Evolutionary conservation across 2,113 vertebrate genomes (phyloP).

Genomic region (Otus sunia): DNA sequence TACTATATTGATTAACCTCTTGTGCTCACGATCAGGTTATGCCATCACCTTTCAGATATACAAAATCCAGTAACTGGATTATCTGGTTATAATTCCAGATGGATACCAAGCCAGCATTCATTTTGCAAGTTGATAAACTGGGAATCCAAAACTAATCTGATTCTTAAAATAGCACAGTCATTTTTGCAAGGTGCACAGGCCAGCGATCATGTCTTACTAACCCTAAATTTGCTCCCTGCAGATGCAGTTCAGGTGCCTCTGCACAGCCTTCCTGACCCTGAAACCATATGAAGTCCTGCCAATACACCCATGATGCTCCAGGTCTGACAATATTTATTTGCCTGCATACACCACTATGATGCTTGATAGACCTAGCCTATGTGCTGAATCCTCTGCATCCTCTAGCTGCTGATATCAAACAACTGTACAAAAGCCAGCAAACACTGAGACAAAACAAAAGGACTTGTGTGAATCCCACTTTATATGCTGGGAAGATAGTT

Average conservation of each 20-base stretch:
- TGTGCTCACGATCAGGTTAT: not conserved
- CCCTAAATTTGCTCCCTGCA: not conserved
- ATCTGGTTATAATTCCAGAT: not conserved
- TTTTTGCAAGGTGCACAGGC: not conserved
- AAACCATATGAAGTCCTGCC: not conserved
- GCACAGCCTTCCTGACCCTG: not conserved
- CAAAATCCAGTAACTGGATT: not conserved
- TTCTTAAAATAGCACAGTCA: not conserved
- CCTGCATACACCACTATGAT: not conserved
- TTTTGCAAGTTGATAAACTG: not conserved
- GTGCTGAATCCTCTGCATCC: not conserved
- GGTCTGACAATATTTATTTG: not conserved
- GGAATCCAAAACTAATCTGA: not conserved
- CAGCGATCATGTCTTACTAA: not conserved
- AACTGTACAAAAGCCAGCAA: not conserved
- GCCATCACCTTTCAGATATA: not conserved
- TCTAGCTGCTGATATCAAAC: not conserved
- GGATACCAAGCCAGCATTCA: not conserved
- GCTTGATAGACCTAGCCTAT: not conserved
- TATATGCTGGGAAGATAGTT: not conserved
- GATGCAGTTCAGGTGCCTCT: not conserved
- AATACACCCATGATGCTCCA: not conserved
- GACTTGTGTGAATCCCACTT: not conserved
- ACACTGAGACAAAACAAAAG: not conserved
- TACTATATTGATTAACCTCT: not conserved